Conservation (phyloP, 2,888 invertebrate genomes). For the Emmelina monodactyla region DNA sequence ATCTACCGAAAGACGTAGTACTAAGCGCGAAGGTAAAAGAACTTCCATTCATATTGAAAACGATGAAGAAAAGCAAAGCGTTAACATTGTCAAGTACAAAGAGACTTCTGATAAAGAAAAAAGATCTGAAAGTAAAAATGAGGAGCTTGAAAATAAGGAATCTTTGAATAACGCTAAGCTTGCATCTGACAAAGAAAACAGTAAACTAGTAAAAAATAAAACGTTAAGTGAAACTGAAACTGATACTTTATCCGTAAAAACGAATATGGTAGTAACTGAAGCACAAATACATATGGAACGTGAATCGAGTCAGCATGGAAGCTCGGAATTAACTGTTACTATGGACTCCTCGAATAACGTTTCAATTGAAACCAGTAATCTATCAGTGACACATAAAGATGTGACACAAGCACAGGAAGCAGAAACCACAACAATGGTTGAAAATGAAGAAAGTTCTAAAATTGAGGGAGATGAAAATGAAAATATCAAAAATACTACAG, state of each 20-base stretch:
- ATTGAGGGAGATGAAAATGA: neutral
- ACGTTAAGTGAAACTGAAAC: slow-evolving; percentile 55
- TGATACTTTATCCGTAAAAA: slow-evolving; percentile 53
- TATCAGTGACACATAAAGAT: slow-evolving; percentile 41
- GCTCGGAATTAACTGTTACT: slow-evolving; percentile 49
- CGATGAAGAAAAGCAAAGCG: slow-evolving; percentile 50
- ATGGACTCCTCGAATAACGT: slow-evolving; percentile 54
- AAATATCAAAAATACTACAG: slow-evolving; percentile 2
- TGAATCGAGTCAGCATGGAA: slow-evolving; percentile 45
- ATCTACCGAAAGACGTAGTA: slow-evolving; percentile 43
- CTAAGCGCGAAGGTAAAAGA: slow-evolving; percentile 52
- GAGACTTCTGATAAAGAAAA: slow-evolving; percentile 23
- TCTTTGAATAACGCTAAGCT: slow-evolving; percentile 26
- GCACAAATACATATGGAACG: slow-evolving; percentile 61
- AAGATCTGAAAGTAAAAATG: neutral
- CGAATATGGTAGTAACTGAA: slow-evolving; percentile 59
- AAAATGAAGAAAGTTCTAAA: slow-evolving; percentile 3
- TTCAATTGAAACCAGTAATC: slow-evolving; percentile 47
- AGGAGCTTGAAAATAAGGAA: slow-evolving; percentile 15
- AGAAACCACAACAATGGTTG: no score
- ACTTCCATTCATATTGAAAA: slow-evolving; percentile 55
- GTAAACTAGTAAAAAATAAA: slow-evolving; percentile 29
- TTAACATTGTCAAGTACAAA: slow-evolving; percentile 55
- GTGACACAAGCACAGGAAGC: slow-evolving; percentile 25
- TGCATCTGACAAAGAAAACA: slow-evolving; percentile 27